Base-by-base conservation (phyloP, 2,113 vertebrate genomes). In the Tetraodon nigroviridis region DNA sequence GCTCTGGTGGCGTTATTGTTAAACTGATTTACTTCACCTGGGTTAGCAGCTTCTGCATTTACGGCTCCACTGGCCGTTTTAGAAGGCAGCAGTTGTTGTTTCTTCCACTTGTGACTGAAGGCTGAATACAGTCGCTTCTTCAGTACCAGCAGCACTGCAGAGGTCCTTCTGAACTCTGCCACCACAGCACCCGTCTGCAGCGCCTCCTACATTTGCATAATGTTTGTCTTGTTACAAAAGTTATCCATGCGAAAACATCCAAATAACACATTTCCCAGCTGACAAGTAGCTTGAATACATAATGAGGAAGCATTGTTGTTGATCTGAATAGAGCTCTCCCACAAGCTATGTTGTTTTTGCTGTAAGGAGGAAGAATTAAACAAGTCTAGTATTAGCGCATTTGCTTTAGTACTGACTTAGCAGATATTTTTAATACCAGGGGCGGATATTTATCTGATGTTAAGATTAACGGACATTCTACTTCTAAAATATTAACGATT, bases 151-250 rank as follows among this genome's bases (percentile, higher is more conserved):
- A 27, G 24, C 24, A 27, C 24, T 27, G 24, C 24, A 27, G 24
- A 27, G 24, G 24, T 27, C 24, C 24, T 27, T 27, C 24, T 27
- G 24, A 27, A 27, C 24, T 24, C 24, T 27, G 24, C 24, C 5
- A 27, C 3, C 5, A 27, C 42, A 44, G 16, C 16, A 14, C 42
- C 13, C 16, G 12, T 56, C 41, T 64, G 22, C 44, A 51, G 18
- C 7, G 46, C 18, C n/a, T 32, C 17, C 14, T 21, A 50, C 46
- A 69, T 71, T 73, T 71, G 54, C 68, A 77, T 76, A 64, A 62
- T 60, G 56, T 52, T 55, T 73, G 24, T 32, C 37, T 53, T 27
- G 64, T 64, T 57, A 42, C 29, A 56, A 24, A 69, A 66, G 29
- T 55, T 52, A 51, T 45, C 65, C 51, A 72, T 24, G 63, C 60